phyloP scores from a whole-genome alignment of 2,888 invertebrate genomes.

The Pseudolycoriella hygida region DNA sequence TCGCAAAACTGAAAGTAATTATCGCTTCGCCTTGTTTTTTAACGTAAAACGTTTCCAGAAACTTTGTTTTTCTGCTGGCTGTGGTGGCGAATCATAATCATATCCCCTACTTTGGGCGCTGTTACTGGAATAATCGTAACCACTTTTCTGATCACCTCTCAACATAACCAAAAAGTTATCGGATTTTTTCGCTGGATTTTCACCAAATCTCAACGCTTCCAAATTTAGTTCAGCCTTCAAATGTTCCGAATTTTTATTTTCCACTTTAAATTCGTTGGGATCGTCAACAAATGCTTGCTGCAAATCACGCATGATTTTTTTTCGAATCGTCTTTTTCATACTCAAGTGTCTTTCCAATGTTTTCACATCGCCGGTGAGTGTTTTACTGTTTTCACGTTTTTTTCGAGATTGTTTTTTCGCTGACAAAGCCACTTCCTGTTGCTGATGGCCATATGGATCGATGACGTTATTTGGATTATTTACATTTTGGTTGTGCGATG shows the following conservation, averaged over 20 bases:
- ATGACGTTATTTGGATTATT: slow-evolving; percentile 27
- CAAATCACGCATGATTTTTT: slow-evolving; percentile 70
- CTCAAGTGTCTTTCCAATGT: slow-evolving; percentile 65
- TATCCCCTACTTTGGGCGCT: slow-evolving; percentile 30
- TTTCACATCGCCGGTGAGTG: slow-evolving; percentile 45
- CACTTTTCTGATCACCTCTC: slow-evolving; percentile 23
- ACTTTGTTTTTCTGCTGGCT: slow-evolving; percentile 37
- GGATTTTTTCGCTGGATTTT: slow-evolving; percentile 30
- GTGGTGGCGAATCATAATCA: slow-evolving; percentile 25
- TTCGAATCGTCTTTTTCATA: slow-evolving; percentile 73
- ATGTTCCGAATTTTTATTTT: slow-evolving; percentile 48
- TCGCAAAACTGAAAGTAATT: too few species aligned
- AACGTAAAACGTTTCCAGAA: slow-evolving; percentile 53
- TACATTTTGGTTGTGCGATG: slow-evolving; percentile 25
- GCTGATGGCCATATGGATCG: slow-evolving; percentile 23
- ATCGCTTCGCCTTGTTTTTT: slow-evolving; percentile 50
- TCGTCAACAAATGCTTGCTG: slow-evolving; percentile 57
- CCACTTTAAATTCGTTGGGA: slow-evolving; percentile 52
- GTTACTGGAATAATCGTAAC: slow-evolving; percentile 13
- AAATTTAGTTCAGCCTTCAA: slow-evolving; percentile 48
- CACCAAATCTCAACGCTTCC: slow-evolving; percentile 44
- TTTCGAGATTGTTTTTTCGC: slow-evolving; percentile 32
- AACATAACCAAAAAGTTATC: slow-evolving; percentile 49
- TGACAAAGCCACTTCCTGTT: slow-evolving; percentile 27
- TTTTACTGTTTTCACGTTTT: slow-evolving; percentile 49